Evolutionary conservation across 1,140 invertebrate genomes (phyloP).

Genomic region (Plodia interpunctella): DNA sequence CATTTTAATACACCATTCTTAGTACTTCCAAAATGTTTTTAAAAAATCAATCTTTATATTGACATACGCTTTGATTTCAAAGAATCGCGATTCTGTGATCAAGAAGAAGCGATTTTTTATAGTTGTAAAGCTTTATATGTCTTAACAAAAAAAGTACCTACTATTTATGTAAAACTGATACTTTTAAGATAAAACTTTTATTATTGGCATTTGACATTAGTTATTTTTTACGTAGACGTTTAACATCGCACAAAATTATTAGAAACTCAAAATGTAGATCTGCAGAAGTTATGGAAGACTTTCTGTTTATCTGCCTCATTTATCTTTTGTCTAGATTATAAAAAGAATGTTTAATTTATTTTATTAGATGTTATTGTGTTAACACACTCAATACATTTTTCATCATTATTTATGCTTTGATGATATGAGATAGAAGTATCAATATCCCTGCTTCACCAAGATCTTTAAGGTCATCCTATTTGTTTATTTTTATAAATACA

Average conservation of each 20-base stretch:
- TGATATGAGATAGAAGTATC: too few species aligned
- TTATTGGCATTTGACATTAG: background rate
- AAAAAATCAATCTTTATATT: too few species aligned
- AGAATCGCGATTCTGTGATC: background rate
- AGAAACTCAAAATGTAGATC: background rate
- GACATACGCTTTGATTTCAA: background rate
- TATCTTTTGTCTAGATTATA: background rate
- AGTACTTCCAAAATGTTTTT: too few species aligned
- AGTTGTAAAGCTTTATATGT: background rate
- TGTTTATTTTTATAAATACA: too few species aligned
- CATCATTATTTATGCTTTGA: too few species aligned
- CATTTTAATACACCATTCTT: too few species aligned
- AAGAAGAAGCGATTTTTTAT: too few species aligned
- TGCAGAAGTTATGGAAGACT: background rate
- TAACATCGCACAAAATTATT: background rate
- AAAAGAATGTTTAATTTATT: background rate
- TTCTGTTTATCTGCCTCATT: background rate
- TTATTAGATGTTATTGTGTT: slow-evolving; percentile 6
- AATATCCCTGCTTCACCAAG: too few species aligned
- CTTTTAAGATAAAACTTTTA: background rate
- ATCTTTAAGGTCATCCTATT: too few species aligned
- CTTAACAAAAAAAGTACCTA: background rate
- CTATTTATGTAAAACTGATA: too few species aligned
- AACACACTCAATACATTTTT: background rate
- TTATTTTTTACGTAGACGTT: background rate